Percentiles rank a stretch among this genome's conserved stretches.
These are phyloP conservation scores for Cyanocitta stelleri DNA, from an alignment of 2,113 vertebrate genomes.

Conservation along the genomic window DNA sequence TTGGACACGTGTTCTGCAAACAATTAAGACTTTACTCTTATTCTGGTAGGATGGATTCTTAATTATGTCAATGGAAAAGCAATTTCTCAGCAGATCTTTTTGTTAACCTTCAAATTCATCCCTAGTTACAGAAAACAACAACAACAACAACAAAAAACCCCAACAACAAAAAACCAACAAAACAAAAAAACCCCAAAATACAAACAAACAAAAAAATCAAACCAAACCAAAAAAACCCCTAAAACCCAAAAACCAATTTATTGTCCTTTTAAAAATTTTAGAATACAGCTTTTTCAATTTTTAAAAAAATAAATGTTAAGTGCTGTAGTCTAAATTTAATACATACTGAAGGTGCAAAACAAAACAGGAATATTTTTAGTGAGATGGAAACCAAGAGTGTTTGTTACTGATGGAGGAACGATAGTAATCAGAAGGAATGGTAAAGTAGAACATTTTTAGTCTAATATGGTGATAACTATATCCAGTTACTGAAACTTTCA, in stretches of 20 bases:
- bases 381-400: neutral
- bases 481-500: neutral
- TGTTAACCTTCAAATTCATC: neutral
- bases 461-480: neutral
- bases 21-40: neutral
- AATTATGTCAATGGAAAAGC: neutral
- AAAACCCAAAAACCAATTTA: neutral
- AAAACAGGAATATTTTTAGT: neutral
- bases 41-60: neutral
- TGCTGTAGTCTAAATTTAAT: neutral
- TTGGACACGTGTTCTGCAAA: neutral
- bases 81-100: neutral
- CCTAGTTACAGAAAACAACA: neutral
- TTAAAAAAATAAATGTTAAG: neutral
- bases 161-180: neutral
- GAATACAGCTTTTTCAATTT: neutral
- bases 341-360: neutral
- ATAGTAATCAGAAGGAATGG: neutral
- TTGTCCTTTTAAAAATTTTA: neutral
- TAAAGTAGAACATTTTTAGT: neutral
- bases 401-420: neutral
- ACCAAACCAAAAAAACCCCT: accelerated
- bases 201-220: neutral
- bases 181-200: neutral
- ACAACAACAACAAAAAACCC: no score